These are phyloP conservation scores for Chascanopsetta lugubris DNA, from an alignment of 2,113 vertebrate genomes.

Conservation along the genomic window DNA sequence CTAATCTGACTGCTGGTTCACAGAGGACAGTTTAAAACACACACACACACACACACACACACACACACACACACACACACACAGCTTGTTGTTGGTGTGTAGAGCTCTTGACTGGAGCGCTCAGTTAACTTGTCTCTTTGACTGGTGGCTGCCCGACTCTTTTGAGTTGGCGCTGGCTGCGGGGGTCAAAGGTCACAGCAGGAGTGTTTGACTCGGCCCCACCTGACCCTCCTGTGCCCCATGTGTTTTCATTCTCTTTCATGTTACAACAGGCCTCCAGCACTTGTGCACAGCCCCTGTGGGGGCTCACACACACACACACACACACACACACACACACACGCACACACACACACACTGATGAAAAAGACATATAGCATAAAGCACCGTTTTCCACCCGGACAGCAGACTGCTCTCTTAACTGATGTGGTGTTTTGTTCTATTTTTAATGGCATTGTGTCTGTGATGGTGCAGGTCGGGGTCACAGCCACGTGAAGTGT, in stretches of 20 bases:
- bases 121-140: constrained; percentile 67
- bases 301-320: constrained; percentile 35
- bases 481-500: constrained; percentile 43
- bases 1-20: constrained; percentile 2
- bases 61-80: no score
- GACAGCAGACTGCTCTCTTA: constrained; percentile 43
- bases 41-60: constrained; percentile 12
- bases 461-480: constrained; percentile 58
- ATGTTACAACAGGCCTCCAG: constrained; percentile 73
- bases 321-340: constrained; percentile 22
- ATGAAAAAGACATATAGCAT: constrained; percentile 62
- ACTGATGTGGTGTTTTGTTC: constrained; percentile 68
- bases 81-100: constrained; percentile 3
- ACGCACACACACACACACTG: constrained; percentile 26
- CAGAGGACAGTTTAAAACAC: background rate
- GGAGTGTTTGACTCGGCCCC: constrained; percentile 70
- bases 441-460: constrained; percentile 76
- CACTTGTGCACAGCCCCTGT: constrained; percentile 65
- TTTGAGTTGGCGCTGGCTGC: constrained; percentile 56
- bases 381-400: constrained; percentile 64
- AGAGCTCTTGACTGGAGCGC: constrained; percentile 54
- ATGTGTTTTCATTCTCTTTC: constrained; percentile 71
- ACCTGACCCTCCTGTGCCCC: constrained; percentile 62
- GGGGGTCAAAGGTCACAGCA: constrained; percentile 67
- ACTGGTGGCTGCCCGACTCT: constrained; percentile 65